phyloP scores from a whole-genome alignment of 2,797 vertebrate species.

The Acipenser ruthenus region DNA sequence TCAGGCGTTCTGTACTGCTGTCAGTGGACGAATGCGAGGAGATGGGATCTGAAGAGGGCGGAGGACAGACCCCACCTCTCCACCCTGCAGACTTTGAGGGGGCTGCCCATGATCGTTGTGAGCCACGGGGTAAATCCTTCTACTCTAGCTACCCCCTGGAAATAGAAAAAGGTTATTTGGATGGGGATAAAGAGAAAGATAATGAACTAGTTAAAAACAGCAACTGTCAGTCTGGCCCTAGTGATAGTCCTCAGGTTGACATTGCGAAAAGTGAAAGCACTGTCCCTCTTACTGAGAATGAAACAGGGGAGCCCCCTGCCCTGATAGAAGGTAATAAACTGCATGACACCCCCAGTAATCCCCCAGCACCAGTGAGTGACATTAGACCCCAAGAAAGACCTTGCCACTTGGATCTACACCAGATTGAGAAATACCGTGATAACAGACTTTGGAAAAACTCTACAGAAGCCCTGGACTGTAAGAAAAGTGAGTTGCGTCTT shows the following conservation, averaged over 20 bases:
- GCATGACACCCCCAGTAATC: too few species aligned
- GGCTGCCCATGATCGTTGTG: conserved; percentile 36
- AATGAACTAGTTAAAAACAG: too few species aligned
- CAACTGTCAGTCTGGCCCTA: too few species aligned
- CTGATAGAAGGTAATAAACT: conserved; percentile 7
- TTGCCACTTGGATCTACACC: conserved; percentile 82
- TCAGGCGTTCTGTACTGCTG: conserved; percentile 85
- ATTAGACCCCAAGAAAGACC: conserved; percentile 82
- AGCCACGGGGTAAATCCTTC: conserved; percentile 31
- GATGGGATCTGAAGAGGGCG: conserved; percentile 83
- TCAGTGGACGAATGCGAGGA: conserved; percentile 98
- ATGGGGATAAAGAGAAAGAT: too few species aligned
- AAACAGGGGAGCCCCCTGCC: conserved; percentile 26
- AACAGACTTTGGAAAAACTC: conserved; percentile 55
- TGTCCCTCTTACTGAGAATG: conserved; percentile 39
- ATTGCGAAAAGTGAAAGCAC: conserved; percentile 23
- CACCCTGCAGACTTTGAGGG: conserved; percentile 60
- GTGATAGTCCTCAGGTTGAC: conserved; percentile 14
- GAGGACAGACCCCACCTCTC: conserved; percentile 52
- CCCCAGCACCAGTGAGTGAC: conserved; percentile 33
- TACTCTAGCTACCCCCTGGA: conserved; percentile 39
- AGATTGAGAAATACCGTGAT: conserved; percentile 65
- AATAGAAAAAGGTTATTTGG: conserved; percentile 28
- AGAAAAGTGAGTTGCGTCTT: conserved; percentile 67
- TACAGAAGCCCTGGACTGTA: conserved; percentile 62